phyloP scores from a whole-genome alignment of 2,888 invertebrate species.

The Hecatera dysodea region DNA sequence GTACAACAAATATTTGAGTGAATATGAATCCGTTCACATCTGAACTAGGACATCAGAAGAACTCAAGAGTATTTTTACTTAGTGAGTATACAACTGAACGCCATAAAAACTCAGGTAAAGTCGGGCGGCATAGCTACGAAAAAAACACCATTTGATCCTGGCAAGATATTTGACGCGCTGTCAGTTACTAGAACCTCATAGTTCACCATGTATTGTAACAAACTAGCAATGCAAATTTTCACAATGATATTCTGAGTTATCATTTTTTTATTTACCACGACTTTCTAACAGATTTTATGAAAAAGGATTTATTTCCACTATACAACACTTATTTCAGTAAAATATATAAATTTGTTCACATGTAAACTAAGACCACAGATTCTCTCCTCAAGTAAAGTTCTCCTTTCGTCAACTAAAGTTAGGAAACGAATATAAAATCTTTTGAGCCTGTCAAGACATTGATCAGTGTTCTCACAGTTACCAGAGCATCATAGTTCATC shows the following conservation, averaged over 20 bases:
- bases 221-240: neutral
- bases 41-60: constrained; percentile 5
- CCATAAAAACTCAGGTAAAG: neutral
- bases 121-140: neutral
- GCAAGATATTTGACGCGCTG: neutral
- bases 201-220: neutral
- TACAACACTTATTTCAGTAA: neutral
- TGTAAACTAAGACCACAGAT: too few species aligned
- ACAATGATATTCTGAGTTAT: too few species aligned
- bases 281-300: neutral
- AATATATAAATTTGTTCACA: neutral
- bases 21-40: neutral
- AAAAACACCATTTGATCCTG: neutral
- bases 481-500: constrained; percentile 11
- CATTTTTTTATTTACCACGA: too few species aligned
- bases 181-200: neutral
- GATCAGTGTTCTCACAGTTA: constrained; percentile 25
- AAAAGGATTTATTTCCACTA: neutral
- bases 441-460: neutral
- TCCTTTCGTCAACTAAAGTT: neutral
- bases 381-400: too few species aligned
- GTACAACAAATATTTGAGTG: neutral
- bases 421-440: neutral
- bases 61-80: neutral
- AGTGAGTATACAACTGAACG: too few species aligned